Evolutionary conservation across 2,888 invertebrate genomes (phyloP).

Genomic region (Xestoiulus laeticollis): DNA sequence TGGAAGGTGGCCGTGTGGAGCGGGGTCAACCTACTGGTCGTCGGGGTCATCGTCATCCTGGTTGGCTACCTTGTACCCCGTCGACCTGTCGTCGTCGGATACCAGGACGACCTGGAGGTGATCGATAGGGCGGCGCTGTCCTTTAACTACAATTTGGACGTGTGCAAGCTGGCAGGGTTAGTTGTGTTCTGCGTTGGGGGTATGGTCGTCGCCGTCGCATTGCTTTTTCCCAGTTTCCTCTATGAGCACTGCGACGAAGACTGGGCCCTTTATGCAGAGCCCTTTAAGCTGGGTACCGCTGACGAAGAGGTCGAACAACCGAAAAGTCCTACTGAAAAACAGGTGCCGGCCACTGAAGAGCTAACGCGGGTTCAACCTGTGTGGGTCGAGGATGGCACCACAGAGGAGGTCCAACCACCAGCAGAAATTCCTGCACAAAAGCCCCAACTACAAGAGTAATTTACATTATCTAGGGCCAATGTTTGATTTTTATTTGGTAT

Average conservation of each 20-base stretch:
- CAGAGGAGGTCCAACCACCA: background rate
- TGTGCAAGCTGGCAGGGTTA: conserved; percentile 66
- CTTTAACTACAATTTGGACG: conserved; percentile 66
- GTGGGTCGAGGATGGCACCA: conserved; percentile 53
- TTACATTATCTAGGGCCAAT: too few species aligned
- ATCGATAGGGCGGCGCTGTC: conserved; percentile 64
- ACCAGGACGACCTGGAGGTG: conserved; percentile 62
- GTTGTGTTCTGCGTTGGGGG: conserved; percentile 67
- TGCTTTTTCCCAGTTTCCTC: conserved; percentile 66
- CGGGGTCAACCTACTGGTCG: conserved; percentile 66
- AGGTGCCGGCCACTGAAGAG: conserved; percentile 50
- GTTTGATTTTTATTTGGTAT: too few species aligned
- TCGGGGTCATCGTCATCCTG: conserved; percentile 66
- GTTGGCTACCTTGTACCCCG: conserved; percentile 67
- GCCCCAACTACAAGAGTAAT: background rate
- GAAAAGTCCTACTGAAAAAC: conserved; percentile 31
- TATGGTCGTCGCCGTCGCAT: conserved; percentile 65
- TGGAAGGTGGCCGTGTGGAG: conserved; percentile 66
- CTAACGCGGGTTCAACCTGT: conserved; percentile 42
- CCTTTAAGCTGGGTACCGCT: background rate
- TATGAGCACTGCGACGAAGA: conserved; percentile 64
- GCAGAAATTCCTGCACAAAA: background rate
- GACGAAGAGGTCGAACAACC: background rate
- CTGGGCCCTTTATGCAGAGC: background rate
- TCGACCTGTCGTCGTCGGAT: conserved; percentile 62